Percentiles rank a stretch among this genome's conserved stretches.
phyloP scores from a whole-genome alignment of 1,140 invertebrate species.

The Apis laboriosa region DNA sequence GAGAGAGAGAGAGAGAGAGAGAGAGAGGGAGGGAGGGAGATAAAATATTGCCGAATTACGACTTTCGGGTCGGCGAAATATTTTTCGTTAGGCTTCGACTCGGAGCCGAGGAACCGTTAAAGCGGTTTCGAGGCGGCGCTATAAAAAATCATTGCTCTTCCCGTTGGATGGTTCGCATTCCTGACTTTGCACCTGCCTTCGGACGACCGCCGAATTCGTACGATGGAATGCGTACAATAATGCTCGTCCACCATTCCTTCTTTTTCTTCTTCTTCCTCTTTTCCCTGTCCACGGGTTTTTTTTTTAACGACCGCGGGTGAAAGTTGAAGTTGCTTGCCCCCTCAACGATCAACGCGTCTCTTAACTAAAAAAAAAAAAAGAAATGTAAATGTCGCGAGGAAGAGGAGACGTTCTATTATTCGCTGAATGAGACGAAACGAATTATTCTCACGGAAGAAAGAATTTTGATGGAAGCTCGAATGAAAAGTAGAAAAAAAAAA shows the following conservation, averaged over 20 bases:
- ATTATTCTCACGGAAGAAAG: too few species aligned
- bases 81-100: constrained; percentile 25
- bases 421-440: too few species aligned
- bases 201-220: constrained; percentile 18
- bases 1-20: too few species aligned
- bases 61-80: not conserved
- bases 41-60: too few species aligned
- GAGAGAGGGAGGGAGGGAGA: too few species aligned
- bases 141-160: constrained; percentile 50
- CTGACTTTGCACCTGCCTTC: constrained; percentile 27
- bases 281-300: not conserved
- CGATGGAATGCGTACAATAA: constrained; percentile 18
- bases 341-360: too few species aligned
- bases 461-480: too few species aligned
- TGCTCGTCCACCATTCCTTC: not conserved
- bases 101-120: constrained; percentile 40
- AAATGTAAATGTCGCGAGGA: too few species aligned
- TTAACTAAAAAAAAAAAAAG: too few species aligned
- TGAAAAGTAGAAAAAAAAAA: too few species aligned
- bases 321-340: not conserved
- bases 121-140: constrained; percentile 29
- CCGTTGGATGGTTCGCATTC: constrained; percentile 48
- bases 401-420: too few species aligned
- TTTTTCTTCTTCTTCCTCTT: not conserved
- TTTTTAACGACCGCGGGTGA: not conserved